These are phyloP conservation scores for Pterobdella sp. DNA, from an alignment of 2,888 invertebrate genomes.

Conservation along the genomic window DNA sequence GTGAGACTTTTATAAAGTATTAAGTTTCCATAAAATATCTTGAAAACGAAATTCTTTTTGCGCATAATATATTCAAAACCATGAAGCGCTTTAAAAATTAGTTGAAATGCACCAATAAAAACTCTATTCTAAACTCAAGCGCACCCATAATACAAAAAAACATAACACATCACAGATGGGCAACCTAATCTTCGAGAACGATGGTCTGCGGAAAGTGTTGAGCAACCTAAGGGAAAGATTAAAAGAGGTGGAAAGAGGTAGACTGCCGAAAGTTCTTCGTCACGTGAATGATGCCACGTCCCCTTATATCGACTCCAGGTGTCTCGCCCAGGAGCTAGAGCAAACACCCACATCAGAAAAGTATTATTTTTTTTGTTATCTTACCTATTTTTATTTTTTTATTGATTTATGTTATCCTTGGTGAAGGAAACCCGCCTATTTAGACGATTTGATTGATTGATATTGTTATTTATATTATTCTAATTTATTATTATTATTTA, in stretches of 20 bases:
- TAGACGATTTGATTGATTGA: too few relatives aligned
- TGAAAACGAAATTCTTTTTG: too few relatives aligned
- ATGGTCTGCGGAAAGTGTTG: slow-evolving; percentile 13
- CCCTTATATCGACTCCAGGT: slow-evolving; percentile 24
- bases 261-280: slow-evolving; percentile 23
- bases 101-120: slow-evolving; percentile 20
- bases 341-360: neutral
- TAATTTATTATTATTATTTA: too few relatives aligned
- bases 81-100: neutral
- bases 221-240: slow-evolving; percentile 1
- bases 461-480: too few relatives aligned
- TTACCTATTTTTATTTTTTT: too few relatives aligned
- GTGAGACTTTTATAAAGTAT: neutral
- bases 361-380: too few relatives aligned
- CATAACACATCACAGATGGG: slow-evolving; percentile 1
- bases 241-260: slow-evolving; percentile 12
- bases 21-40: neutral
- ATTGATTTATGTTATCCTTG: too few relatives aligned
- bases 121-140: neutral
- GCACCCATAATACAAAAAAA: neutral
- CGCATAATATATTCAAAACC: neutral
- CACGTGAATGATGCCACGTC: slow-evolving; percentile 23
- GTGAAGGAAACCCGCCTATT: too few relatives aligned
- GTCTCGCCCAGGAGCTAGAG: slow-evolving; percentile 20
- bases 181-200: slow-evolving; percentile 16